phyloP scores from a whole-genome alignment of 2,888 invertebrate species.

The Apotomis capreana region DNA sequence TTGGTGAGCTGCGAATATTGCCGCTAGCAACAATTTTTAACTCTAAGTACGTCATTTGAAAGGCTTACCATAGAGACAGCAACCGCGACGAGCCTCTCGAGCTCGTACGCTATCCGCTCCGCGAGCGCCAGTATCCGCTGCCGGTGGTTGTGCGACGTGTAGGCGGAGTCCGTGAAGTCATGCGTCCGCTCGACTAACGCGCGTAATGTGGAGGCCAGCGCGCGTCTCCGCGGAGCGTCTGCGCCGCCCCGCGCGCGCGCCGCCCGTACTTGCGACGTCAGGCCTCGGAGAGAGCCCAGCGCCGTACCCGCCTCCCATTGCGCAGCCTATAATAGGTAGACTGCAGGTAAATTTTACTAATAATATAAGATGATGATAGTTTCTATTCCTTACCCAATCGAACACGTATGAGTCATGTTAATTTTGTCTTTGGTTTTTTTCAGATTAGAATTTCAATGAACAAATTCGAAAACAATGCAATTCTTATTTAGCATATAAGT shows the following conservation, averaged over 20 bases:
- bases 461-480: no score
- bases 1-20: no score
- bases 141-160: constrained; percentile 98
- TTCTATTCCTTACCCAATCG: background rate
- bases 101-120: constrained; percentile 95
- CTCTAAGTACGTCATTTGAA: background rate
- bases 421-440: no score
- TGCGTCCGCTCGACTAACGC: constrained; percentile 96
- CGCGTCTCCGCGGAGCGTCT: constrained; percentile 86
- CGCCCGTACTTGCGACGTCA: constrained; percentile 93
- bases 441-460: no score
- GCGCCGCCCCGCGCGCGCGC: constrained; percentile 89
- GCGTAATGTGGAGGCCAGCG: constrained; percentile 93
- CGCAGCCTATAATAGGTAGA: constrained; percentile 62
- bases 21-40: no score
- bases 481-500: no score
- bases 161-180: constrained; percentile 99
- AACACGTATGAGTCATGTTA: background rate
- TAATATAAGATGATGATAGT: background rate
- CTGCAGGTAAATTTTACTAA: background rate
- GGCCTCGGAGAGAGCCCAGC: constrained; percentile 91
- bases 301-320: constrained; percentile 87
- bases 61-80: constrained; percentile 90
- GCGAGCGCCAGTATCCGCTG: constrained; percentile 96
- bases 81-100: constrained; percentile 94